Evolutionary conservation across 1,140 invertebrate genomes (phyloP).

Genomic region (Neodiprion lecontei): DNA sequence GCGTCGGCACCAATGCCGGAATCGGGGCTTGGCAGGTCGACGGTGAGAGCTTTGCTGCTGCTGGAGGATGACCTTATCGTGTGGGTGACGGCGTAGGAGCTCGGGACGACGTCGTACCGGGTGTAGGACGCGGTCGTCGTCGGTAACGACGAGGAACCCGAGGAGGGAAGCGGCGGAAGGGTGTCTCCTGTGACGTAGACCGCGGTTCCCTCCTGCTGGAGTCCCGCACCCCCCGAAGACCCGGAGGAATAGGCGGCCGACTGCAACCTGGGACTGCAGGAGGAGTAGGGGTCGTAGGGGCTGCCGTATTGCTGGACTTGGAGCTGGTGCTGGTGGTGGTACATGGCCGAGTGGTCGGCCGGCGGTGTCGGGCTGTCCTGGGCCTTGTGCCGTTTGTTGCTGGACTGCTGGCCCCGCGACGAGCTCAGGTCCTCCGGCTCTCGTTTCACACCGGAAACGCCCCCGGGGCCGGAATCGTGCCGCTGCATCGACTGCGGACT

Average conservation of each 20-base stretch:
- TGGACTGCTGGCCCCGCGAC: conserved; percentile 60
- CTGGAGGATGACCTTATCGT: conserved; percentile 59
- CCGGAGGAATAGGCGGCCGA: conserved; percentile 59
- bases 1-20: conserved; percentile 90
- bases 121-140: conserved; percentile 58
- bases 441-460: conserved; percentile 66
- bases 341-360: conserved; percentile 59
- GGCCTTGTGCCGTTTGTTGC: conserved; percentile 54
- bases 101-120: conserved; percentile 59
- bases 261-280: conserved; percentile 63
- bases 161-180: conserved; percentile 58
- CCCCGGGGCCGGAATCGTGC: conserved; percentile 51
- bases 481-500: conserved; percentile 57
- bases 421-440: conserved; percentile 73
- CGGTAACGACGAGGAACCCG: conserved; percentile 51
- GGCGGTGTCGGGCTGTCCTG: conserved; percentile 66
- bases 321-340: conserved; percentile 61
- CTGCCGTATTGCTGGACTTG: conserved; percentile 57
- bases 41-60: conserved; percentile 78
- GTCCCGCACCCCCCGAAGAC: conserved; percentile 51
- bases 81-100: conserved; percentile 57
- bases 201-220: conserved; percentile 54
- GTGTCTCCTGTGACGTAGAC: conserved; percentile 55
- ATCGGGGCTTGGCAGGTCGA: conserved; percentile 91
- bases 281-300: conserved; percentile 62